phyloP scores from a whole-genome alignment of 2,113 vertebrate genomes.

The Mobula hypostoma region DNA sequence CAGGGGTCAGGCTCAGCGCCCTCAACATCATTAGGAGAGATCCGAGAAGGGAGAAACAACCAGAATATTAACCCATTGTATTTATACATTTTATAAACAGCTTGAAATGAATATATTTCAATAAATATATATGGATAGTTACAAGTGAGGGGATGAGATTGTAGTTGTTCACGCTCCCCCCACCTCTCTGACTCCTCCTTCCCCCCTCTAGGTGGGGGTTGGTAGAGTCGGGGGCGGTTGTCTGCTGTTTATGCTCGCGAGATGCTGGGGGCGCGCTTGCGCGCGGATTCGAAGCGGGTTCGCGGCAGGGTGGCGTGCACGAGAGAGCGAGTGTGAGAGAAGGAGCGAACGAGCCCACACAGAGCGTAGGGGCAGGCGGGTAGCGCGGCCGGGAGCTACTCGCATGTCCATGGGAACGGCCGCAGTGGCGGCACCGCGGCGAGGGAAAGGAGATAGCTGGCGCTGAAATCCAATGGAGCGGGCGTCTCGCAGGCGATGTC shows the following conservation, averaged over 20 bases:
- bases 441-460: background rate
- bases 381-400: background rate
- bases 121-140: background rate
- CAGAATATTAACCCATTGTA: too few relatives aligned
- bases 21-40: background rate
- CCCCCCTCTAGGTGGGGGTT: background rate
- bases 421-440: background rate
- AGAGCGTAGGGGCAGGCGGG: background rate
- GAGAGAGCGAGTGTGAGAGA: background rate
- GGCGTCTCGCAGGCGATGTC: background rate
- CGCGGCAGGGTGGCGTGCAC: background rate
- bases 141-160: background rate
- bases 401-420: background rate
- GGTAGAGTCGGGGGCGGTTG: background rate
- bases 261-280: background rate
- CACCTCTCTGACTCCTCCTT: too few relatives aligned
- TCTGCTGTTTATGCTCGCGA: background rate
- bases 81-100: too few relatives aligned
- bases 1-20: background rate
- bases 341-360: background rate
- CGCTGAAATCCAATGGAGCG: slow-evolving; percentile 4
- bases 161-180: background rate
- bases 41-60: too few relatives aligned
- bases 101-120: too few relatives aligned
- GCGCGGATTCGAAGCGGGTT: background rate